A percentile compares a stretch with the other conserved stretches of the same genome.
Conservation (phyloP, 2,797 vertebrate species). For the Platalea minor region DNA sequence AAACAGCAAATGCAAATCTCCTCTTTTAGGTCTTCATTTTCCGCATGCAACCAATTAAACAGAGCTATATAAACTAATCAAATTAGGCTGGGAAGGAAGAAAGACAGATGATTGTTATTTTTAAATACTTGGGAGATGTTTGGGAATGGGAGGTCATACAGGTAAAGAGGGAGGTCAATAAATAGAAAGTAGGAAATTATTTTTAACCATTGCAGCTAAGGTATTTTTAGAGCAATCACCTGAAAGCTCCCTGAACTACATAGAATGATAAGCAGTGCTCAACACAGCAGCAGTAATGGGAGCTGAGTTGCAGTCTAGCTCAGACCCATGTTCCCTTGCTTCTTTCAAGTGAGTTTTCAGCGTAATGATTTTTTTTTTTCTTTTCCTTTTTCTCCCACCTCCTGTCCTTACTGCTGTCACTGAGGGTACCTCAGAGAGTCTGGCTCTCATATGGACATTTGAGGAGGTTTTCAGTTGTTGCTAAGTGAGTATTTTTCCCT, state of each 20-base stretch:
- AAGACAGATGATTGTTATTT: not conserved
- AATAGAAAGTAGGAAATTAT: constrained; percentile 41
- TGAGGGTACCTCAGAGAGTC: not conserved
- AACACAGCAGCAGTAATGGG: not conserved
- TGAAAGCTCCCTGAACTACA: constrained; percentile 26
- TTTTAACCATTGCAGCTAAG: constrained; percentile 49
- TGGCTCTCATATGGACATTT: not conserved
- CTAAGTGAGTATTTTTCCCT: not conserved
- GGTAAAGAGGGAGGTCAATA: constrained; percentile 39
- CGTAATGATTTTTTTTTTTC: not conserved
- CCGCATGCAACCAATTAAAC: not conserved
- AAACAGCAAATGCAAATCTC: not conserved
- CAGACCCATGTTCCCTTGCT: not conserved
- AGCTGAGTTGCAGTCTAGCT: not conserved
- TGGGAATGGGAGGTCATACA: constrained; percentile 1
- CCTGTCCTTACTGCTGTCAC: not conserved
- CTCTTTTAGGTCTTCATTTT: not conserved
- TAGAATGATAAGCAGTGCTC: constrained; percentile 18
- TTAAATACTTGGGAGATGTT: constrained; percentile 9
- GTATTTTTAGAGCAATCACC: constrained; percentile 64
- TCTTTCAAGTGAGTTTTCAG: not conserved
- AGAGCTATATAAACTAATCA: not conserved
- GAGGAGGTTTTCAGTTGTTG: not conserved
- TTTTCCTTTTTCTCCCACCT: not conserved
- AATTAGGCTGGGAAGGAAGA: not conserved